These are phyloP conservation scores for Etheostoma spectabile DNA, from an alignment of 2,113 vertebrate species.

Conservation along the genomic window DNA sequence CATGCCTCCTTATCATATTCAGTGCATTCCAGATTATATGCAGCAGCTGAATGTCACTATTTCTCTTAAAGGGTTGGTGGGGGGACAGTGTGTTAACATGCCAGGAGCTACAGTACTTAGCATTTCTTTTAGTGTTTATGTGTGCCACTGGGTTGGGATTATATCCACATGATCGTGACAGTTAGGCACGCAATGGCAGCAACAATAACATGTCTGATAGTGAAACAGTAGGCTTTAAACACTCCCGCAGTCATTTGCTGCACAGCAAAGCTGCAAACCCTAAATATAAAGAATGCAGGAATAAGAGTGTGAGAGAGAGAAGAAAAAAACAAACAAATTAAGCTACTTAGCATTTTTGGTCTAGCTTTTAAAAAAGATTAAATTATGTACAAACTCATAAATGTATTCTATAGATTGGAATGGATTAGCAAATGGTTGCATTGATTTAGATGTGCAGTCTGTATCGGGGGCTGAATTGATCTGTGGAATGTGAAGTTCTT, in stretches of 20 bases:
- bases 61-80: conserved; percentile 31
- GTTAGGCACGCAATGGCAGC: conserved; percentile 55
- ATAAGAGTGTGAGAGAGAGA: not conserved
- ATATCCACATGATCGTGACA: conserved; percentile 71
- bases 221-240: conserved; percentile 66
- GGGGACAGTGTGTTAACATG: conserved; percentile 48
- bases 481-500: conserved; percentile 24
- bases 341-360: conserved; percentile 70
- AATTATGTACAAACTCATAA: conserved; percentile 67
- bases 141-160: conserved; percentile 78
- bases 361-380: conserved; percentile 71
- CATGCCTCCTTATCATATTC: conserved; percentile 25
- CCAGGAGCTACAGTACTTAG: conserved; percentile 66
- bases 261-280: conserved; percentile 44
- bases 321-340: conserved; percentile 61
- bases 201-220: conserved; percentile 67
- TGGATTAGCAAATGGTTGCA: conserved; percentile 67
- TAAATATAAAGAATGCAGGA: conserved; percentile 26
- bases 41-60: conserved; percentile 34
- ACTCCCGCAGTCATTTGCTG: conserved; percentile 68
- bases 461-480: conserved; percentile 47
- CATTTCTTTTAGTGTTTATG: conserved; percentile 76
- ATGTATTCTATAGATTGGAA: conserved; percentile 74
- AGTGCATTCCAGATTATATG: conserved; percentile 29
- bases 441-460: conserved; percentile 52